These are phyloP conservation scores for Sebastes jordani DNA, from an alignment of 2,797 vertebrate species.

Conservation along the genomic window DNA sequence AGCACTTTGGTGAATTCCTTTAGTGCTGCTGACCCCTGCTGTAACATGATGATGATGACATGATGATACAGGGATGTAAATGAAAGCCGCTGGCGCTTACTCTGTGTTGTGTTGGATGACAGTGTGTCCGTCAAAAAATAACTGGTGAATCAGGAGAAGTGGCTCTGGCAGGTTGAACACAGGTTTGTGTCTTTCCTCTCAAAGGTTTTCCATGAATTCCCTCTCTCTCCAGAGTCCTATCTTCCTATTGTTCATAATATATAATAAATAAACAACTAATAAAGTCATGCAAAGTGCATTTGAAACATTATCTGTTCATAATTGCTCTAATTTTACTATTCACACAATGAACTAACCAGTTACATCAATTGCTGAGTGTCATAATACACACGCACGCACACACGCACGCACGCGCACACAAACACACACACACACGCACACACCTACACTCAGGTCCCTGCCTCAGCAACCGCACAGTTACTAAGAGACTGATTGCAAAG, in stretches of 20 bases:
- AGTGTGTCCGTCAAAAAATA: background rate
- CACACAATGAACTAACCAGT: background rate
- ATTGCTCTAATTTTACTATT: slow-evolving; percentile 22
- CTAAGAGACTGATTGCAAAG: slow-evolving; percentile 91
- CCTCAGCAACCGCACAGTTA: slow-evolving; percentile 89
- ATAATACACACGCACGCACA: slow-evolving; percentile 7
- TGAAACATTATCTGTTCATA: background rate
- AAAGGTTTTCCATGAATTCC: background rate
- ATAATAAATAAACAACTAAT: background rate
- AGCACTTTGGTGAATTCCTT: background rate
- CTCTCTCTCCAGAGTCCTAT: background rate
- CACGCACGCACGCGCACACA: background rate
- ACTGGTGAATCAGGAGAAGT: background rate
- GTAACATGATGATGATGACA: background rate
- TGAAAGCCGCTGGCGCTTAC: background rate
- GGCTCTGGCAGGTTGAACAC: background rate
- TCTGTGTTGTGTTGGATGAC: background rate
- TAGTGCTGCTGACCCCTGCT: background rate
- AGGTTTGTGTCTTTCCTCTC: background rate
- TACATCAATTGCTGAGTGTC: slow-evolving; percentile 15
- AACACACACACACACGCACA: slow-evolving; percentile 26
- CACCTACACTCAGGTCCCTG: slow-evolving; percentile 71
- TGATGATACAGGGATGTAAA: background rate
- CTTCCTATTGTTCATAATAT: background rate
- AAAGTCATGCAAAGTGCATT: background rate